Evolutionary conservation across 2,888 invertebrate species (phyloP).

Genomic region (Meteorus colon): DNA sequence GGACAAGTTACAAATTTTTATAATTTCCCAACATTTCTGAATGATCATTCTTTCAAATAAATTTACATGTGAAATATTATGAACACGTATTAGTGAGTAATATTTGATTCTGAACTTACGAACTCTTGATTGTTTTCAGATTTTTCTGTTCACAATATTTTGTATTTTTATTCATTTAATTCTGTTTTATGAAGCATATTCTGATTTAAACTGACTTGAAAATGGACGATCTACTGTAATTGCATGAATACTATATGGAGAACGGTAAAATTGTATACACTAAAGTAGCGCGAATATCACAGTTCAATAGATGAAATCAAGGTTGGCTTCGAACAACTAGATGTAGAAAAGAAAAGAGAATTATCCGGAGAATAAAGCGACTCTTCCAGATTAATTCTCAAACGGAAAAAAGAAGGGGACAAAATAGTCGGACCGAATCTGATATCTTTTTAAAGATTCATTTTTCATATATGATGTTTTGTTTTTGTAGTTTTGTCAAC

Average conservation of each 20-base stretch:
- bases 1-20: neutral
- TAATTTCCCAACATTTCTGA: neutral
- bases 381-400: neutral
- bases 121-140: neutral
- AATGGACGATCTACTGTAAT: conserved; percentile 45
- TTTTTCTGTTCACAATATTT: conserved; percentile 3
- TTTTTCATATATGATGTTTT: conserved; percentile 13
- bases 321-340: conserved; percentile 46
- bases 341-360: conserved; percentile 31
- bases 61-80: neutral
- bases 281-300: conserved; percentile 61
- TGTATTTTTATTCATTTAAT: neutral
- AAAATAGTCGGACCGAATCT: neutral
- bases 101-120: neutral
- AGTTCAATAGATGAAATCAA: conserved; percentile 60
- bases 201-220: conserved; percentile 45
- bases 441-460: neutral
- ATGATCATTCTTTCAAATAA: neutral
- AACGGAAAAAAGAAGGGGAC: conserved; percentile 20
- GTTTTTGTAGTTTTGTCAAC: neutral
- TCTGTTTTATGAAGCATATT: conserved; percentile 42
- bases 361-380: neutral
- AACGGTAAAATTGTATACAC: conserved; percentile 47
- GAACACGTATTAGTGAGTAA: conserved; percentile 27
- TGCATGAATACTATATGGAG: conserved; percentile 47